phyloP scores from a whole-genome alignment of 2,113 vertebrate genomes.

The Mesembrinibis cayennensis region DNA sequence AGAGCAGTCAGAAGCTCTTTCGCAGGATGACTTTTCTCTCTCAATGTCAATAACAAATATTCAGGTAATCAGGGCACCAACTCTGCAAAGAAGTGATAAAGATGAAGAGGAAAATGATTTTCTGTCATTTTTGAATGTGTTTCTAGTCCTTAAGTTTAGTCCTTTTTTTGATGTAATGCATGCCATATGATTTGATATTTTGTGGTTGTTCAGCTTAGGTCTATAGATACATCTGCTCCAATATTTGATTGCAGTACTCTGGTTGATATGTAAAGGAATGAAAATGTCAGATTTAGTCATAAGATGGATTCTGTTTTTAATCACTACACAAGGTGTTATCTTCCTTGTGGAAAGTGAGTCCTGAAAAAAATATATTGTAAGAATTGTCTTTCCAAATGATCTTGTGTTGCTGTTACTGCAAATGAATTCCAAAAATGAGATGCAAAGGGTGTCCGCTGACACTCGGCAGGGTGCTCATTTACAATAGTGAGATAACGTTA shows the following conservation, averaged over 20 bases:
- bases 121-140: constrained; percentile 1
- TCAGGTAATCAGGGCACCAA: not conserved
- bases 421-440: not conserved
- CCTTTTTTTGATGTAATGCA: not conserved
- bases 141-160: not conserved
- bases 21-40: not conserved
- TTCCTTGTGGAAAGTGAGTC: not conserved
- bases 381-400: constrained; percentile 6
- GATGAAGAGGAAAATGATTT: constrained; percentile 1
- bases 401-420: not conserved
- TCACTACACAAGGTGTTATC: constrained; percentile 8
- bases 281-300: constrained; percentile 19
- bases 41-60: not conserved
- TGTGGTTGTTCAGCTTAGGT: not conserved
- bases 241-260: not conserved
- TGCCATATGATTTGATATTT: not conserved
- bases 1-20: not conserved
- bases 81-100: not conserved
- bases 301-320: constrained; percentile 22
- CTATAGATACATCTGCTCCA: not conserved
- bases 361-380: not conserved
- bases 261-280: not conserved
- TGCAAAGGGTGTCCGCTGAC: not conserved
- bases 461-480: not conserved
- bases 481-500: not conserved